Conservation (phyloP, 2,888 invertebrate species). For the Hypercompe scribonia region DNA sequence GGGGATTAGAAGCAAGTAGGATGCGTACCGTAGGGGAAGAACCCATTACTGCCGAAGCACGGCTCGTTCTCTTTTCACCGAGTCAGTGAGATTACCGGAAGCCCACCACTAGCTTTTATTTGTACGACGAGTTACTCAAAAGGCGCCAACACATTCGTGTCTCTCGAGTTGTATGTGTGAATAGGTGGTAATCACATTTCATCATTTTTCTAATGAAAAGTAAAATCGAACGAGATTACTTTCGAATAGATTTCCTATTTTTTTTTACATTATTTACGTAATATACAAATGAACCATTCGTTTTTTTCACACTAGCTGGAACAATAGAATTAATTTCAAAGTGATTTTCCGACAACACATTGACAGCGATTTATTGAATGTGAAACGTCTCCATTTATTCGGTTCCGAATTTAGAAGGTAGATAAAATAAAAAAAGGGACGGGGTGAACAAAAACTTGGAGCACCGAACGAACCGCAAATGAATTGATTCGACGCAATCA, state of each 20-base stretch:
- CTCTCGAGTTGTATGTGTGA: no score
- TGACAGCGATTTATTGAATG: constrained; percentile 63
- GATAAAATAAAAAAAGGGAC: constrained; percentile 63
- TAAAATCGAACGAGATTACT: background rate
- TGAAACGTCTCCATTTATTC: constrained; percentile 45
- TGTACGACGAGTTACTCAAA: background rate
- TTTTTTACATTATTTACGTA: background rate
- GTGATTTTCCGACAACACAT: constrained; percentile 26
- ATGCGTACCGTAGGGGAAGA: no score
- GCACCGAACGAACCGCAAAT: constrained; percentile 66
- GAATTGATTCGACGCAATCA: constrained; percentile 82
- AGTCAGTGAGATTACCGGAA: no score
- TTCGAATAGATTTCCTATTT: background rate
- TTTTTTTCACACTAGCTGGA: background rate
- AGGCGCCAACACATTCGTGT: no score
- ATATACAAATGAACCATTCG: background rate
- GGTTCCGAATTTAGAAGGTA: constrained; percentile 26
- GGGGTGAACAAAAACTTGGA: constrained; percentile 76
- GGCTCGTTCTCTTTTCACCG: no score
- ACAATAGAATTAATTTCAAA: no score
- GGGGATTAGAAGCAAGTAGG: no score
- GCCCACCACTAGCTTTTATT: no score
- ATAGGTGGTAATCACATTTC: no score
- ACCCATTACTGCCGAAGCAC: no score
- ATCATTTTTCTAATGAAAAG: no score